Percentiles rank a stretch among this genome's conserved stretches.
Conservation (phyloP, 2,888 invertebrate species). For the Lamproptera curius region DNA sequence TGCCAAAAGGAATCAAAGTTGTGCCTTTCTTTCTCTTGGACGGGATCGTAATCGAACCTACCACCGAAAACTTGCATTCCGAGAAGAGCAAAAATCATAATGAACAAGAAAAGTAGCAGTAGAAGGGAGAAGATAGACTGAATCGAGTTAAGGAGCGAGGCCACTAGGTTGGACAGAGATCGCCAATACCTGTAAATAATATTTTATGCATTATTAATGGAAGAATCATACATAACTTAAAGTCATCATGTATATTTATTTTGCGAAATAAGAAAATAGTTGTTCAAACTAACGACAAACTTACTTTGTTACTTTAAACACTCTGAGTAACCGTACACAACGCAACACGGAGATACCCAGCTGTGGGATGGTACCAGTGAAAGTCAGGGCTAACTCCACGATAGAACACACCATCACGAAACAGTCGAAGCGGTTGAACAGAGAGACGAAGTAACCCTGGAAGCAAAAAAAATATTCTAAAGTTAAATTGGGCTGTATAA, state of each 20-base stretch:
- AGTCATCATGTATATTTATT: no score
- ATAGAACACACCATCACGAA: constrained; percentile 99
- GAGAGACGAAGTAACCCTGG: constrained; percentile 98
- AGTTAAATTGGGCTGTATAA: no score
- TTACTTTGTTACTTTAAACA: constrained; percentile 99
- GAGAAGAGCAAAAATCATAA: constrained; percentile 98
- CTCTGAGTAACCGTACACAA: constrained; percentile 96
- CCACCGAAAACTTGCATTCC: constrained; percentile 99
- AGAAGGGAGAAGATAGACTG: constrained; percentile 98
- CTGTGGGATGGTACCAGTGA: constrained; percentile 94
- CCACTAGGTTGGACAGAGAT: constrained; percentile 97
- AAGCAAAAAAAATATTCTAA: no score
- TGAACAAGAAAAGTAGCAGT: constrained; percentile 97
- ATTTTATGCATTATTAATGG: no score
- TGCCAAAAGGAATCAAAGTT: constrained; percentile 99
- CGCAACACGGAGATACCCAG: constrained; percentile 98
- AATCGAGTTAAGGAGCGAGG: constrained; percentile 98
- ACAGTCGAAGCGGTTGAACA: constrained; percentile 99
- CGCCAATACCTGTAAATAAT: constrained; percentile 96
- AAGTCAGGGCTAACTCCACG: constrained; percentile 93
- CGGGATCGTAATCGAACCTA: constrained; percentile 92
- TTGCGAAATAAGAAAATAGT: no score
- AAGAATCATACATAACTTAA: no score
- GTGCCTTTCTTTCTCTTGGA: constrained; percentile 91
- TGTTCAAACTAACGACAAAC: no score